Evolutionary conservation across 2,888 invertebrate genomes (phyloP).

Genomic region (Coelopa pilipes): DNA sequence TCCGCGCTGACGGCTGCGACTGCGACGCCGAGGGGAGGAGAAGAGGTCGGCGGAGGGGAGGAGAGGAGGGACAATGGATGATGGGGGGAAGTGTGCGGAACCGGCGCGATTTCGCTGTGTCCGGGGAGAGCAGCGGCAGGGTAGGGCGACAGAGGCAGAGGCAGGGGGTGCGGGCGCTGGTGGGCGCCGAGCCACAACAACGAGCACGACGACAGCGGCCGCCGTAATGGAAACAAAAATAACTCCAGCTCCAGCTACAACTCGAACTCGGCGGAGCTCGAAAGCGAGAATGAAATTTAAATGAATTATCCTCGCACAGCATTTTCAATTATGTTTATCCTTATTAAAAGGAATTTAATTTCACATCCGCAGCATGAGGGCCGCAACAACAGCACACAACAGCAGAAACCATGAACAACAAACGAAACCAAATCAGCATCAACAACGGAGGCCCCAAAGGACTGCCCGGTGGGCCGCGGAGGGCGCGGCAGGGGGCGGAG

Average conservation of each 20-base stretch:
- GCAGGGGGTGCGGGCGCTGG: not conserved
- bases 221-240: not conserved
- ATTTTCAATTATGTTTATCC: slow-evolving; percentile 50
- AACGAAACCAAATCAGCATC: slow-evolving; percentile 3
- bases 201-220: not conserved
- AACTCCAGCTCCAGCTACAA: too few species aligned
- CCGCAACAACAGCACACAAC: slow-evolving; percentile 13
- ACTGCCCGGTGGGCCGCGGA: too few species aligned
- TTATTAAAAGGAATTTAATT: slow-evolving; percentile 47
- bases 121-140: too few species aligned
- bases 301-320: slow-evolving; percentile 46
- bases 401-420: not conserved
- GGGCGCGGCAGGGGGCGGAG: too few species aligned
- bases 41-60: too few species aligned
- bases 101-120: too few species aligned
- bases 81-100: too few species aligned
- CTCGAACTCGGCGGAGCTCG: not conserved
- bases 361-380: slow-evolving; percentile 27
- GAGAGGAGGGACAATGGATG: too few species aligned
- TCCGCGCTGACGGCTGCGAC: too few species aligned
- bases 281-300: slow-evolving; percentile 40
- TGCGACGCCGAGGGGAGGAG: too few species aligned
- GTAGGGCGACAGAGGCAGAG: not conserved
- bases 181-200: not conserved
- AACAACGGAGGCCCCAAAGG: not conserved